These are phyloP conservation scores for Microctonus hyperodae DNA, from an alignment of 2,888 invertebrate species.

Conservation along the genomic window DNA sequence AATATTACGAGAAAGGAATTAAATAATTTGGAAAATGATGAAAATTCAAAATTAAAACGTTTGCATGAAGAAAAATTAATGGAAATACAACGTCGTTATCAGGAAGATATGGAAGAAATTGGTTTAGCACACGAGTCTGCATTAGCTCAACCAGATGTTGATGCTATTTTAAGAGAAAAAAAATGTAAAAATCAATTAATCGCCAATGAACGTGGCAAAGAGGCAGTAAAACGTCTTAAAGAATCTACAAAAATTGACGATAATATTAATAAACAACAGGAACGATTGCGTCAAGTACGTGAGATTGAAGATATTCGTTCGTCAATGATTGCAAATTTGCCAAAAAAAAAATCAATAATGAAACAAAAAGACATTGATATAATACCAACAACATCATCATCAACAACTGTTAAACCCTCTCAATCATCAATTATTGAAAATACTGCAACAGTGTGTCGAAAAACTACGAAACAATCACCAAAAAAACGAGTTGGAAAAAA, in stretches of 20 bases:
- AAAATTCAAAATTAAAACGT: constrained; percentile 65
- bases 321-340: constrained; percentile 57
- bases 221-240: constrained; percentile 57
- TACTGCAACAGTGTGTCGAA: too few relatives aligned
- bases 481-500: constrained; percentile 39
- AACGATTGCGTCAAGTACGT: constrained; percentile 55
- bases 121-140: constrained; percentile 66
- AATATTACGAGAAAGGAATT: constrained; percentile 65
- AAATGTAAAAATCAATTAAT: constrained; percentile 48
- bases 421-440: background rate
- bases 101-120: constrained; percentile 65
- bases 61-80: constrained; percentile 65
- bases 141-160: constrained; percentile 58
- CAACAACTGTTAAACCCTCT: background rate
- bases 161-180: constrained; percentile 48
- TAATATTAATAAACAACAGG: constrained; percentile 42
- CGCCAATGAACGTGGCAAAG: constrained; percentile 61
- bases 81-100: constrained; percentile 65
- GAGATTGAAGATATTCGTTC: constrained; percentile 65
- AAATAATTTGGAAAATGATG: constrained; percentile 64
- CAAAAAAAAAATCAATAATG: constrained; percentile 33
- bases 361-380: background rate
- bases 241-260: constrained; percentile 50
- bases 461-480: background rate
- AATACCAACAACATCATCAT: background rate